Base-by-base conservation (phyloP, 2,888 invertebrate genomes). In the Hirtodrosophila confusa region DNA sequence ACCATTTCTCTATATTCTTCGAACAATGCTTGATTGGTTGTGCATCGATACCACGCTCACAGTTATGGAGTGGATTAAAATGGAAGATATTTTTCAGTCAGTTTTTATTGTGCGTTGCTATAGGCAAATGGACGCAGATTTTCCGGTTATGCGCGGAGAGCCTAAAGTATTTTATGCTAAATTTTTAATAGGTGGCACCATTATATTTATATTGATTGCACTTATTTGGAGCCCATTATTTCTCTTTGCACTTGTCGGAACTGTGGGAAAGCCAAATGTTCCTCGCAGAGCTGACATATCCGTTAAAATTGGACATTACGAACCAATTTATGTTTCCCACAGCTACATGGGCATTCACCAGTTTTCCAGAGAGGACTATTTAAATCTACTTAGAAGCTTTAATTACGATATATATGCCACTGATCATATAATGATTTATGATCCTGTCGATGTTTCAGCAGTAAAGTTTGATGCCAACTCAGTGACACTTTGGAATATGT, bases 21-120 rank as follows among this genome's bases (percentile, higher is more conserved):
- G 99, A 51, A 97, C 98, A 0, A 94, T 99, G 5, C 98, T 99
- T 96, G 99, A 99, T 91, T 99, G 99, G 99, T 97, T 99, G 88
- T 99, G 99, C 97, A 99, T 99, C 0, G 98, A 99, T 90, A 98
- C 99, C 0, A 97, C 98, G 0, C 97, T 99, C 96, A 97, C 98
- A 0, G 93, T 99, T 8, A 96, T 97, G 92, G 98, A 98, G 90
- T 99, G 99, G 98, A 94, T 99, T 76, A 99, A 98, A 92, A 98
- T 99, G 97, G 99, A 99, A 92, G 99, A 99, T 91, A 98, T 99
- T 86, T 99, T 98, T 91, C 96, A 98, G 6, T 97, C 97, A 89
- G 96, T 99, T 66, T 99, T 97, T 45, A 78, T 75, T 50, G 82
- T 90, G 3, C 89, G 97, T 95, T 97, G 97, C 89, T 94, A 95